phyloP scores from a whole-genome alignment of 2,113 vertebrate genomes.

The Trematocara unimaculatum region DNA sequence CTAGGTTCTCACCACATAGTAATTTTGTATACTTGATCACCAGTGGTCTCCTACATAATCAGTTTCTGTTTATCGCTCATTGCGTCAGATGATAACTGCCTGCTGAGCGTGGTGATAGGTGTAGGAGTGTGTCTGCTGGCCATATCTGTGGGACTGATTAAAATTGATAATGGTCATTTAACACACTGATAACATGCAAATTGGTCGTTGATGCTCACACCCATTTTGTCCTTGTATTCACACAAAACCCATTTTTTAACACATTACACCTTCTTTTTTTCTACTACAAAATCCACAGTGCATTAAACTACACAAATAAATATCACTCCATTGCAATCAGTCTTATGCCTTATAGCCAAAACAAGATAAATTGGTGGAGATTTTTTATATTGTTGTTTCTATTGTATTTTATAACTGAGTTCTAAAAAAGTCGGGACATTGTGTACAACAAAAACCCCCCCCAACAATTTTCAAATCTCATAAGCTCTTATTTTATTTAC shows the following conservation, averaged over 20 bases:
- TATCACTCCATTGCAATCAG: not conserved
- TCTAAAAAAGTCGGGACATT: not conserved
- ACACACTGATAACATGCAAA: not conserved
- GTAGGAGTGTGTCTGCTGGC: not conserved
- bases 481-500: not conserved
- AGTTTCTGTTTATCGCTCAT: not conserved
- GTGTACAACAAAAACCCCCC: fast-evolving
- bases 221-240: not conserved
- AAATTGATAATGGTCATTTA: not conserved
- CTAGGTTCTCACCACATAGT: not conserved
- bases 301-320: slow-evolving; percentile 1
- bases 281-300: not conserved
- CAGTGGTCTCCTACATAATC: not conserved
- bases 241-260: not conserved
- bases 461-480: not conserved
- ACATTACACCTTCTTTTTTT: not conserved
- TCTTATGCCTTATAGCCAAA: slow-evolving; percentile 1
- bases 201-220: not conserved
- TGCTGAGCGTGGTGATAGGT: not conserved
- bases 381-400: not conserved
- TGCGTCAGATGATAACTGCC: not conserved
- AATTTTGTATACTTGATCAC: not conserved
- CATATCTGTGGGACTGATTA: not conserved
- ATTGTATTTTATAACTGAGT: not conserved
- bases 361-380: not conserved